These are phyloP conservation scores for Lepisosteus oculatus DNA, from an alignment of 2,113 vertebrate genomes.

Conservation along the genomic window DNA sequence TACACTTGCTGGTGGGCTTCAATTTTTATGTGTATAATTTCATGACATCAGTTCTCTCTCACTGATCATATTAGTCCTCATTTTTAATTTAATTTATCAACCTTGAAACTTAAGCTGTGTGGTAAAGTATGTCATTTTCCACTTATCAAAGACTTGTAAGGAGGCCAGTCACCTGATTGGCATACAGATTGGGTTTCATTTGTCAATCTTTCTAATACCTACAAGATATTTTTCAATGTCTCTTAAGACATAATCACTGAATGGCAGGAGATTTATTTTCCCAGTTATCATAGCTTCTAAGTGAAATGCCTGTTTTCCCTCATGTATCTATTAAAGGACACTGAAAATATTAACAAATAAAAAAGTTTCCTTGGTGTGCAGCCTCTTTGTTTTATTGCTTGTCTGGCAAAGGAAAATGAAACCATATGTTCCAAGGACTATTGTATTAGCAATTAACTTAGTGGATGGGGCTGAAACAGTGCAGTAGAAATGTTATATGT, in stretches of 20 bases:
- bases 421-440: conserved; percentile 7
- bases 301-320: not conserved
- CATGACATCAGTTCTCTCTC: conserved; percentile 40
- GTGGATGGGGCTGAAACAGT: not conserved
- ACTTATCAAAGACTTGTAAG: not conserved
- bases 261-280: not conserved
- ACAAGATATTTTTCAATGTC: not conserved
- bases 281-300: not conserved
- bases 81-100: too few species aligned
- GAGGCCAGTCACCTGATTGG: not conserved
- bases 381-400: not conserved
- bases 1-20: conserved; percentile 56
- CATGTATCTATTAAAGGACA: not conserved
- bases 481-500: not conserved
- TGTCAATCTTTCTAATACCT: not conserved
- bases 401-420: conserved; percentile 4
- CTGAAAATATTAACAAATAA: not conserved
- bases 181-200: not conserved
- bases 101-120: too few species aligned
- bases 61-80: conserved; percentile 33
- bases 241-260: not conserved
- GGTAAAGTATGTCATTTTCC: not conserved
- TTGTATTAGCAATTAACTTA: conserved; percentile 5
- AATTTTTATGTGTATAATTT: conserved; percentile 55
- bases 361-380: not conserved